These are phyloP conservation scores for Cephus nigrinus DNA, from an alignment of 2,888 invertebrate genomes.

Conservation along the genomic window DNA sequence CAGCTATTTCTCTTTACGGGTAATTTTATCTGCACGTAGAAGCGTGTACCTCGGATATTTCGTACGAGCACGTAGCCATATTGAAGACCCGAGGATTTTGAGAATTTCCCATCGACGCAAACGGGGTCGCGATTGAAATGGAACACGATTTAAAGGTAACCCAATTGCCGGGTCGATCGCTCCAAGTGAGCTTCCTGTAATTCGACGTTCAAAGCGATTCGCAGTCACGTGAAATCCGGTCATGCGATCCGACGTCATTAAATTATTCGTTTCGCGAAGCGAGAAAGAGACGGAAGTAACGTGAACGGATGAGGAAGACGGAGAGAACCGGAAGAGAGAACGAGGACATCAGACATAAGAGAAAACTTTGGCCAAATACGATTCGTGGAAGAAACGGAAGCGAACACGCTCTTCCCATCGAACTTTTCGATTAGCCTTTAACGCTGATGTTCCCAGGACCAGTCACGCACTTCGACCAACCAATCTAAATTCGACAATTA, in stretches of 20 bases:
- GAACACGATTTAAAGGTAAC: background rate
- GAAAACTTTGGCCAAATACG: constrained; percentile 27
- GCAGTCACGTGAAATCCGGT: constrained; percentile 42
- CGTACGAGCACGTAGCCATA: background rate
- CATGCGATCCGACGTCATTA: constrained; percentile 40
- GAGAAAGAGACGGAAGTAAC: background rate
- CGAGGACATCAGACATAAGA: constrained; percentile 34
- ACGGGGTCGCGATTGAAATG: background rate
- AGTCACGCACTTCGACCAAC: background rate
- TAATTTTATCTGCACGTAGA: background rate
- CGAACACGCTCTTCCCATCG: constrained; percentile 6
- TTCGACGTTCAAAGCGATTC: constrained; percentile 46
- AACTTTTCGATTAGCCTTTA: background rate
- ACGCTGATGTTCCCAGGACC: background rate
- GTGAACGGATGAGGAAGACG: background rate
- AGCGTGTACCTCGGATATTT: background rate
- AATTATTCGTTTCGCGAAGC: constrained; percentile 38
- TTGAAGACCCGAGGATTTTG: background rate
- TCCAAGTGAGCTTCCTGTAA: constrained; percentile 30
- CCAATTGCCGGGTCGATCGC: constrained; percentile 1
- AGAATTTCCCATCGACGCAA: background rate
- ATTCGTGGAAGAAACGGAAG: constrained; percentile 41
- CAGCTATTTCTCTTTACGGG: background rate
- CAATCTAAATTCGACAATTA: background rate
- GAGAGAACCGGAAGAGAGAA: background rate